Percentiles rank a stretch among this genome's conserved stretches.
phyloP scores from a whole-genome alignment of 2,113 vertebrate species.

The Petromus typicus region DNA sequence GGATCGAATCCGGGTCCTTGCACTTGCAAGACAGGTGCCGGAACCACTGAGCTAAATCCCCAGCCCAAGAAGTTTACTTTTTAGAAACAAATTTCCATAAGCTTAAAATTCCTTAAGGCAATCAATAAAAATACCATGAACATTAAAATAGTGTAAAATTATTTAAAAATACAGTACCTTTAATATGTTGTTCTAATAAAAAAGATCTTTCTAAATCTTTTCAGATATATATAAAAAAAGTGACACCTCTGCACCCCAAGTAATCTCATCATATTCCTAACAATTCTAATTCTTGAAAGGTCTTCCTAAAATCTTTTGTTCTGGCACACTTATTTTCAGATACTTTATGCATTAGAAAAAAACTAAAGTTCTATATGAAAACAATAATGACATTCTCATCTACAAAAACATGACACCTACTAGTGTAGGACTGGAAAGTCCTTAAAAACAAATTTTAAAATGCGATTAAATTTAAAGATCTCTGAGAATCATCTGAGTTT shows the following conservation, averaged over 20 bases:
- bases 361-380: not conserved
- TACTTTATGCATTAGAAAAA: conserved; percentile 5
- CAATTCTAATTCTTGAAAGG: conserved; percentile 48
- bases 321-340: not conserved
- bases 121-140: conserved; percentile 12
- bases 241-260: not conserved
- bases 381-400: conserved; percentile 2
- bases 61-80: conserved; percentile 1
- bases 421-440: not conserved
- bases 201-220: not conserved
- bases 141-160: not conserved
- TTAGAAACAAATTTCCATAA: conserved; percentile 4
- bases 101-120: not conserved
- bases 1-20: too few relatives aligned
- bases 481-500: not conserved
- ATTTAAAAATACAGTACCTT: not conserved
- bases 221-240: not conserved
- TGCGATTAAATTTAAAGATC: conserved; percentile 6
- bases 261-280: not conserved
- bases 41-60: too few relatives aligned
- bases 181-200: not conserved
- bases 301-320: not conserved
- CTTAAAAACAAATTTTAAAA: conserved; percentile 25
- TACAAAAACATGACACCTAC: conserved; percentile 7
- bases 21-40: too few relatives aligned